phyloP scores from a whole-genome alignment of 1,140 invertebrate species.

The Bathynomus jamesi region DNA sequence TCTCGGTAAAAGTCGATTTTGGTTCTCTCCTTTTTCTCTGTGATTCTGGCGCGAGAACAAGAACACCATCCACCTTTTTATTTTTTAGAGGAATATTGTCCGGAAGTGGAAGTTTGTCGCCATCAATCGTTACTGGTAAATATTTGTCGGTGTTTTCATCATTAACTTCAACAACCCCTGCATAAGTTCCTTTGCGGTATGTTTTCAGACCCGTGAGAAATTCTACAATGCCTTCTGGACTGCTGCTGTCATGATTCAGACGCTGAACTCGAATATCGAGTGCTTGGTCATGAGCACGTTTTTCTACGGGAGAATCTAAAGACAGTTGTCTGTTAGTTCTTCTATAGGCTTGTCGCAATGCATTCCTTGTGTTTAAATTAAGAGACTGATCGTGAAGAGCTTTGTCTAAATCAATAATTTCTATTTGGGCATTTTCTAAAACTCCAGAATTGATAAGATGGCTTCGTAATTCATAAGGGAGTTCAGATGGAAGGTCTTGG shows the following conservation, averaged over 20 bases:
- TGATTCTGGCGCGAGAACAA: neutral
- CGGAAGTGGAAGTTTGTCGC: neutral
- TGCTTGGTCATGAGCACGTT: neutral
- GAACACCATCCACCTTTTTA: neutral
- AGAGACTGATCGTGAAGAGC: conserved; percentile 18
- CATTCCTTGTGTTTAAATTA: conserved; percentile 14
- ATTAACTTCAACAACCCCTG: neutral
- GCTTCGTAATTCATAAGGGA: conserved; percentile 21
- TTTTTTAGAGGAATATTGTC: neutral
- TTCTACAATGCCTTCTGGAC: neutral
- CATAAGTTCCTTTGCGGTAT: neutral
- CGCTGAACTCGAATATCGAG: neutral
- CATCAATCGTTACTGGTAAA: neutral
- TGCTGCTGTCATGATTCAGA: neutral
- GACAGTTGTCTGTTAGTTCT: neutral
- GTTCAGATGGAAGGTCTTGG: conserved; percentile 25
- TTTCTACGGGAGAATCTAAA: neutral
- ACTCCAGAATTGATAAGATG: conserved; percentile 25
- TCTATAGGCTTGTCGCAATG: conserved; percentile 20
- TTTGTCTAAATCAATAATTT: conserved; percentile 28
- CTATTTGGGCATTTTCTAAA: conserved; percentile 28
- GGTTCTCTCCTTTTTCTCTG: neutral
- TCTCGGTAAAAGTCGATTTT: neutral
- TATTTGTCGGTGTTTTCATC: neutral
- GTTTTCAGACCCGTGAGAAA: neutral